A percentile compares a stretch with the other conserved stretches of the same genome.
Conservation (phyloP, 2,888 invertebrate species). For the Siphlonurus alternatus region DNA sequence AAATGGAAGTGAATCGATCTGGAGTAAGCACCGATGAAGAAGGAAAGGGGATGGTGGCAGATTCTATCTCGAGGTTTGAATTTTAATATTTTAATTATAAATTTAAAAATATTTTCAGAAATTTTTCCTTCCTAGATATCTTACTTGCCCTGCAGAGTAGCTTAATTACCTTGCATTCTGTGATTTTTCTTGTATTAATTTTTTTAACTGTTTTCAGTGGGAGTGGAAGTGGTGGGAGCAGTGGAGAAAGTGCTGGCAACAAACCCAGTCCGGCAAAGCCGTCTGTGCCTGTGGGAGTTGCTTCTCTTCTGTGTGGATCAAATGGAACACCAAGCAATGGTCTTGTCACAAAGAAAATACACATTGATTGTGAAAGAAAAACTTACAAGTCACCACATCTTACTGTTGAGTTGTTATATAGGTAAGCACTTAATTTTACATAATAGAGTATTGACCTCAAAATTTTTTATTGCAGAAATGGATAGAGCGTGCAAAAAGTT, state of each 20-base stretch:
- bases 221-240: constrained; percentile 11
- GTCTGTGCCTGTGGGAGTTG: not conserved
- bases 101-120: not conserved
- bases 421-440: too few species aligned
- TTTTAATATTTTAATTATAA: too few species aligned
- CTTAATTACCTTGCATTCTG: too few species aligned
- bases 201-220: not conserved
- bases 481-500: too few species aligned
- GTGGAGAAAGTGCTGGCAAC: constrained; percentile 10
- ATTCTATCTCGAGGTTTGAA: constrained; percentile 17
- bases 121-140: not conserved
- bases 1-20: constrained; percentile 21
- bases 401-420: constrained; percentile 40
- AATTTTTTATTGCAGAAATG: too few species aligned
- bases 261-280: not conserved
- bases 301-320: too few species aligned
- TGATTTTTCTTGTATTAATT: not conserved
- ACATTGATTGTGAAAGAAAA: not conserved
- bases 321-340: not conserved
- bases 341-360: not conserved
- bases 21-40: constrained; percentile 18
- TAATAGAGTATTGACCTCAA: too few species aligned
- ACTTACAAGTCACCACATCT: constrained; percentile 34
- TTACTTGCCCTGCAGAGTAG: not conserved
- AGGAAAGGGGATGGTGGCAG: constrained; percentile 17